A percentile compares a stretch with the other conserved stretches of the same genome.
Conservation (phyloP, 2,113 vertebrate species). For the Clarias macrocephalus region DNA sequence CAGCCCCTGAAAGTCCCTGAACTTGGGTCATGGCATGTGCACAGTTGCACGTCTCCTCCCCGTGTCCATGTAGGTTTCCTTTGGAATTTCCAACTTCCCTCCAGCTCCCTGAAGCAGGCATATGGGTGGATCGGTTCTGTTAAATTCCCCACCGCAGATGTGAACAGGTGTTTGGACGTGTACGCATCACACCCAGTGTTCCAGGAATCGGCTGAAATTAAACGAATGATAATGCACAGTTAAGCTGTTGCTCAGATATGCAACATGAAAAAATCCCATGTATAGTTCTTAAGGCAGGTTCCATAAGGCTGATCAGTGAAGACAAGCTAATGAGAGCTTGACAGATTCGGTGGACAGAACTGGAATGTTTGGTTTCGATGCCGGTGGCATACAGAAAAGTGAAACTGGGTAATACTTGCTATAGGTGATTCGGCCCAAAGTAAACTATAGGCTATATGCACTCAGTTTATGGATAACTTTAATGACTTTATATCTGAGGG, state of each 20-base stretch:
- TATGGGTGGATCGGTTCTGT: not conserved
- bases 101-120: not conserved
- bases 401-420: slow-evolving; percentile 8
- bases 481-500: too few relatives aligned
- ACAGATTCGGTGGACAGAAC: not conserved
- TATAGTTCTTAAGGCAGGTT: not conserved
- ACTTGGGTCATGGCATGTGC: too few relatives aligned
- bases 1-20: too few relatives aligned
- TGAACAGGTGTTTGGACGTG: not conserved
- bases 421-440: not conserved
- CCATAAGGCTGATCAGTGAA: not conserved
- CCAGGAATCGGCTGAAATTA: not conserved
- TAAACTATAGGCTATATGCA: not conserved
- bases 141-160: not conserved
- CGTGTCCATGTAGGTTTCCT: not conserved
- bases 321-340: not conserved
- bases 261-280: not conserved
- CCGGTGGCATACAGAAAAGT: not conserved
- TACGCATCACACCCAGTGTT: not conserved
- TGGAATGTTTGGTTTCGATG: slow-evolving; percentile 25
- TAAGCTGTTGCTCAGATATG: not conserved
- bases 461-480: not conserved
- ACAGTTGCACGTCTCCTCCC: too few relatives aligned
- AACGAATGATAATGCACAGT: not conserved
- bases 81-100: not conserved